Evolutionary conservation across 2,888 invertebrate species (phyloP).

Genomic region (Cephalotes varians): DNA sequence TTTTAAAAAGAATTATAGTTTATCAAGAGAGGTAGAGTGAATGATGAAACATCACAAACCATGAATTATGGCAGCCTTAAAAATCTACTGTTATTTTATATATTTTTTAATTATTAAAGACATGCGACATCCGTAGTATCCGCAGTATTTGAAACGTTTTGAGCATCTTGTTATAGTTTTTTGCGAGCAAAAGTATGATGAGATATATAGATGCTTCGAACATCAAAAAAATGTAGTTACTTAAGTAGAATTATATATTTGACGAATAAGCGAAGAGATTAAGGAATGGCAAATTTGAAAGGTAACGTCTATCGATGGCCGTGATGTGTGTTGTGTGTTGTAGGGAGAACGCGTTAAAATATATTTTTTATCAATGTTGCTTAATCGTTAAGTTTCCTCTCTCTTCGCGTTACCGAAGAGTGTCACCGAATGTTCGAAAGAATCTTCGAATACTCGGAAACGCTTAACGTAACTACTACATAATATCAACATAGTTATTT

Average conservation of each 20-base stretch:
- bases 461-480: conserved; percentile 45
- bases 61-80: conserved; percentile 77
- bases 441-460: conserved; percentile 5
- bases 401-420: conserved; percentile 61
- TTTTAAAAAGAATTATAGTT: conserved; percentile 30
- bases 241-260: conserved; percentile 72
- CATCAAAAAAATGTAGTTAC: conserved; percentile 66
- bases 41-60: conserved; percentile 76
- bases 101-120: conserved; percentile 66
- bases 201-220: conserved; percentile 59
- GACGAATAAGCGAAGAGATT: conserved; percentile 66
- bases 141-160: conserved; percentile 76
- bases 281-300: conserved; percentile 58
- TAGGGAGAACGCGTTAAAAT: conserved; percentile 65
- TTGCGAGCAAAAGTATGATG: conserved; percentile 25
- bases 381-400: conserved; percentile 80
- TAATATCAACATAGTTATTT: conserved; percentile 50
- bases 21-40: conserved; percentile 24
- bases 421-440: conserved; percentile 16
- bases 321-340: too few relatives aligned
- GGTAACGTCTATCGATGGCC: conserved; percentile 60
- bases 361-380: conserved; percentile 81
- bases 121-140: conserved; percentile 75
- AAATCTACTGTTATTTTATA: conserved; percentile 56
- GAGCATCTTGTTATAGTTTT: conserved; percentile 42